Evolutionary conservation across 1,140 invertebrate genomes (phyloP).

Genomic region (Pseudomyrmex cubaensis): DNA sequence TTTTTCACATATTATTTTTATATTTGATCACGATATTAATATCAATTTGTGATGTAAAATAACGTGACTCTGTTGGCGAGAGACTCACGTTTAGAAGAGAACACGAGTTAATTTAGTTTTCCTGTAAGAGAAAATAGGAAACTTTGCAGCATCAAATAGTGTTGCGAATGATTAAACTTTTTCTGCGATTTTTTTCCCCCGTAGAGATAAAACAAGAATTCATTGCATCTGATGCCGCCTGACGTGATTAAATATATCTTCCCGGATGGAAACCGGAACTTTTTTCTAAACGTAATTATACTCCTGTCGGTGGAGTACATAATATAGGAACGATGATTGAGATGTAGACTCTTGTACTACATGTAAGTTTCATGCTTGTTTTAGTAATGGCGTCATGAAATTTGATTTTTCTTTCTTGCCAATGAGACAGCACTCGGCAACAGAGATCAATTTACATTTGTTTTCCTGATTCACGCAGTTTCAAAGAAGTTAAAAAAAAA

Average conservation of each 20-base stretch:
- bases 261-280: background rate
- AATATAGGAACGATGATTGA: conserved; percentile 36
- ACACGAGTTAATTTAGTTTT: conserved; percentile 11
- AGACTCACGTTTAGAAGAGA: background rate
- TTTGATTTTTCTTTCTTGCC: conserved; percentile 2
- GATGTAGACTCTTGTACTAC: conserved; percentile 24
- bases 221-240: conserved; percentile 6
- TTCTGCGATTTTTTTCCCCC: background rate
- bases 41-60: background rate
- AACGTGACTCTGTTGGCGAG: background rate
- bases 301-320: conserved; percentile 8
- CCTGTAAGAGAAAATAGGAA: background rate
- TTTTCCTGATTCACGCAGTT: no score
- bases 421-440: background rate
- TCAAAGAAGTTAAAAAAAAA: no score
- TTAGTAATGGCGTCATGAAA: conserved; percentile 26
- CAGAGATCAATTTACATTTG: background rate
- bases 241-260: conserved; percentile 29
- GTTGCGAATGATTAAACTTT: background rate
- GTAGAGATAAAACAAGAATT: background rate
- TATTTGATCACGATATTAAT: conserved; percentile 5
- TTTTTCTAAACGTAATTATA: conserved; percentile 46
- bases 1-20: background rate
- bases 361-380: conserved; percentile 5
- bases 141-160: background rate